Base-by-base conservation (phyloP, 2,113 vertebrate genomes). In the Pardalotus punctatus region DNA sequence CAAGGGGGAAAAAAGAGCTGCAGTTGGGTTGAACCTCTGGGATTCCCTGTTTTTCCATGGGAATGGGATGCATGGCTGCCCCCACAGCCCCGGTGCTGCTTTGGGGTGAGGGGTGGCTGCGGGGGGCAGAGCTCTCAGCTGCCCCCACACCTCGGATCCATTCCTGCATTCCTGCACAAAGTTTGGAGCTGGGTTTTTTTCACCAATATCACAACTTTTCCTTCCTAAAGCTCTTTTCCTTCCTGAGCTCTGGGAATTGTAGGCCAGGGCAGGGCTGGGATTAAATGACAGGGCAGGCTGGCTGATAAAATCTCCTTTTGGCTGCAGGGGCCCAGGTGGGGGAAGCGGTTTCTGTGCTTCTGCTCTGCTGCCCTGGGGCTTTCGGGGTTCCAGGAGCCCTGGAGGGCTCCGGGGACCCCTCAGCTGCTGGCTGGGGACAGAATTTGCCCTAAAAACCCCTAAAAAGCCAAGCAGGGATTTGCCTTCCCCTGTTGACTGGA, bases 301-400 rank as follows among this genome's bases (percentile, higher is more conserved):
- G 54, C 76, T 86, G 94, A 95, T 95, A 88, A 96, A 96, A 94
- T 96, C 94, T 90, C 84, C 11, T 60, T 74, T 45, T 86, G 12
- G 10, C 88, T 60, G 88, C 85, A 53, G 96, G 86, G 95, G 85
- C 89, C 89, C 84, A 12, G 88, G 72, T 91, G 53, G 81, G 90
- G 86, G 80, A 73, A 58, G 48, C 15, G 70, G 51, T 94, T 82
- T 45, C 22, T 24, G 67, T 6, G 19, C 50, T 7, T 86, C 74
- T 90, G 74, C 70, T 36, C 45, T 4, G 57, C 71, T 77, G 80
- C 81, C 35, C 40, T 23, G 11, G 2, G 81, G 72, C 76, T 77
- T 79, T 48, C 23, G 0, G 20, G 66, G 17, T n/a, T 1, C 81
- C 21, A 64, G 28, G 84, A 66, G 35, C 53, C 2, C 25, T 9